A percentile compares a stretch with the other conserved stretches of the same genome.
These are phyloP conservation scores for Poecilobothrus nobilitatus DNA, from an alignment of 2,888 invertebrate genomes.

Conservation along the genomic window DNA sequence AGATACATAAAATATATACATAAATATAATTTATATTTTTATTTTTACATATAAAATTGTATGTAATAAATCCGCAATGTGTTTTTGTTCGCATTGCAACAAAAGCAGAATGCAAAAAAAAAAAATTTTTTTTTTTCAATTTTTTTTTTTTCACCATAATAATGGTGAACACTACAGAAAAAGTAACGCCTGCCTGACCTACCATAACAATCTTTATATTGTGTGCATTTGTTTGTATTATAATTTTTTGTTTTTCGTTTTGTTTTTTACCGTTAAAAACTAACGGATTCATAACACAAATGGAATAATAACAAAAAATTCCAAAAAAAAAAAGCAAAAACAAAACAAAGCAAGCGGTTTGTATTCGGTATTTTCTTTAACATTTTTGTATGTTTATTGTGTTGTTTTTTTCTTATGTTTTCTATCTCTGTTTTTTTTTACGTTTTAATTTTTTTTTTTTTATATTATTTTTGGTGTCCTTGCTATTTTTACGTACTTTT, in stretches of 20 bases:
- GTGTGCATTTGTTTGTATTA: not conserved
- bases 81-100: too few species aligned
- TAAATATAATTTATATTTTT: too few species aligned
- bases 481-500: not conserved
- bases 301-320: not conserved
- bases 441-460: not conserved
- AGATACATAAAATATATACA: too few species aligned
- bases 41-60: too few species aligned
- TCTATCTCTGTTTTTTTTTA: not conserved
- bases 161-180: not conserved
- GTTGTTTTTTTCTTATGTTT: not conserved
- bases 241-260: not conserved
- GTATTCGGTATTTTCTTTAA: too few species aligned
- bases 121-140: too few species aligned
- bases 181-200: slow-evolving; percentile 2
- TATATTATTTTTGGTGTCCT: not conserved
- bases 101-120: too few species aligned
- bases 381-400: too few species aligned
- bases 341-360: too few species aligned
- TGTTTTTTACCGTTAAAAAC: not conserved
- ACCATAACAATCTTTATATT: not conserved
- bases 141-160: not conserved
- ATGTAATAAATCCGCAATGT: not conserved
- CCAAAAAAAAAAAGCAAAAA: not conserved
- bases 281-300: not conserved